Percentiles rank a stretch among this genome's conserved stretches.
phyloP scores from a whole-genome alignment of 2,797 vertebrate species.

The Tinamus major region DNA sequence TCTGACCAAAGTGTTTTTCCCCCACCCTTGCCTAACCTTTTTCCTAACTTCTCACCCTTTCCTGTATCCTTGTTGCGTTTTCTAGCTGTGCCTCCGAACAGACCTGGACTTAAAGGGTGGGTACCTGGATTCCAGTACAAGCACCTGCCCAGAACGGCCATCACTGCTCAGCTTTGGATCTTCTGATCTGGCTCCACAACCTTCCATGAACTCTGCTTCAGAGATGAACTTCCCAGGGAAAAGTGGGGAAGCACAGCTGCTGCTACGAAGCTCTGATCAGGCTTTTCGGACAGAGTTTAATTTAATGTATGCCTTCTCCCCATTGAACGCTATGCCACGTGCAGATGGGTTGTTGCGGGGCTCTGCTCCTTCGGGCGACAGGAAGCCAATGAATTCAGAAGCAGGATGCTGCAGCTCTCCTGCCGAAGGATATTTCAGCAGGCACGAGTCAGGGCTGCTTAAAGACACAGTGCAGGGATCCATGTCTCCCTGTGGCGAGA shows the following conservation, averaged over 20 bases:
- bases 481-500: constrained; percentile 89
- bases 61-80: constrained; percentile 46
- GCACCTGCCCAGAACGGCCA: constrained; percentile 86
- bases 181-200: constrained; percentile 84
- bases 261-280: constrained; percentile 87
- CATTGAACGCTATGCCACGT: constrained; percentile 93
- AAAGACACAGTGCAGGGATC: constrained; percentile 87
- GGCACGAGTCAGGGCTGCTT: constrained; percentile 86
- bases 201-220: constrained; percentile 75
- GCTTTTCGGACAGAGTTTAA: constrained; percentile 99
- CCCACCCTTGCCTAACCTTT: constrained; percentile 26
- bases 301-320: constrained; percentile 98
- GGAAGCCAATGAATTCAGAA: constrained; percentile 87
- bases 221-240: constrained; percentile 84
- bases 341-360: constrained; percentile 81
- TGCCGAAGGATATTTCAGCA: constrained; percentile 90
- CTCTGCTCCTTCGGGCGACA: constrained; percentile 83
- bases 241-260: constrained; percentile 82
- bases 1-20: constrained; percentile 52
- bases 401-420: constrained; percentile 87
- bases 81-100: constrained; percentile 88
- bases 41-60: background rate
- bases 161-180: constrained; percentile 77
- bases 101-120: constrained; percentile 87
- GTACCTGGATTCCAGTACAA: constrained; percentile 86